These are phyloP conservation scores for Xiphophorus birchmanni DNA, from an alignment of 2,797 vertebrate species.

Conservation along the genomic window DNA sequence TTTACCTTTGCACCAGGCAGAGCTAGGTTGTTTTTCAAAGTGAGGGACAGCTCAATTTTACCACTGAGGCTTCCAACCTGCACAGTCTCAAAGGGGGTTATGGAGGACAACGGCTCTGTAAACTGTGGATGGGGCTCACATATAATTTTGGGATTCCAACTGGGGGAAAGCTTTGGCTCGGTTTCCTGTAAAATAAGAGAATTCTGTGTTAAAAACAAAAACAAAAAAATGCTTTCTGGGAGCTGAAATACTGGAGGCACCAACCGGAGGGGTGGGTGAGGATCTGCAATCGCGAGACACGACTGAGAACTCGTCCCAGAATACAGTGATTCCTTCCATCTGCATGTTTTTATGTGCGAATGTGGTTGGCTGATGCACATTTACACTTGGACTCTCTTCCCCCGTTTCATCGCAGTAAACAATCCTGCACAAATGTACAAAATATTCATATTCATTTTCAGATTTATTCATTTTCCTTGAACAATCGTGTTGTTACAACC, in stretches of 20 bases:
- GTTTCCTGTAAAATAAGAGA: slow-evolving; percentile 82
- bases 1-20: slow-evolving; percentile 96
- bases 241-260: slow-evolving; percentile 38
- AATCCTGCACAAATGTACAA: slow-evolving; percentile 79
- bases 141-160: slow-evolving; percentile 98
- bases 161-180: slow-evolving; percentile 97
- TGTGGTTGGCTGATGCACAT: slow-evolving; percentile 94
- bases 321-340: slow-evolving; percentile 90
- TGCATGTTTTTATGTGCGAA: slow-evolving; percentile 95
- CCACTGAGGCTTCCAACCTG: slow-evolving; percentile 91
- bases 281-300: slow-evolving; percentile 88
- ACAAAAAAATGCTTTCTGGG: background rate
- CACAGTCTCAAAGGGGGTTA: slow-evolving; percentile 89
- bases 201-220: background rate
- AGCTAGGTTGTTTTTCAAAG: slow-evolving; percentile 94
- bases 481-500: background rate
- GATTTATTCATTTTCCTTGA: background rate
- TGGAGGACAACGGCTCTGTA: slow-evolving; percentile 87
- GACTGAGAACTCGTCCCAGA: slow-evolving; percentile 97
- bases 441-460: background rate
- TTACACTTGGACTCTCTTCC: slow-evolving; percentile 89
- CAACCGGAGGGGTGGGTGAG: slow-evolving; percentile 88
- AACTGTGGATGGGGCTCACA: slow-evolving; percentile 98
- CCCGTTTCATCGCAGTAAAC: slow-evolving; percentile 94
- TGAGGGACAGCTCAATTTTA: slow-evolving; percentile 90